phyloP scores from a whole-genome alignment of 2,888 invertebrate species.

The Caenorhabditis virilis region DNA sequence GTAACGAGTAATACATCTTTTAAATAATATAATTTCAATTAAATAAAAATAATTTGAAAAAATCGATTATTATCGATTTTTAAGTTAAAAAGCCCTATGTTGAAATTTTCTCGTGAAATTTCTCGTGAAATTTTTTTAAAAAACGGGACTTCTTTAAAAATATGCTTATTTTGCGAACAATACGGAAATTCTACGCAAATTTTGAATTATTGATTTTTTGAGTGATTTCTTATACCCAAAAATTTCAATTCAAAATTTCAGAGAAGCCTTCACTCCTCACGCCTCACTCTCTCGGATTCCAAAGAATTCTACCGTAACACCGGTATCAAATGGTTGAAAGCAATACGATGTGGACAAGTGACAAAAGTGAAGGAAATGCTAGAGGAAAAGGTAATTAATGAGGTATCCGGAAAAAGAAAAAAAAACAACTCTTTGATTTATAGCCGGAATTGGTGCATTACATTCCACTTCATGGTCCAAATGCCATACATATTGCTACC shows the following conservation, averaged over 20 bases:
- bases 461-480: slow-evolving; percentile 22
- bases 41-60: too few relatives aligned
- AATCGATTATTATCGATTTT: too few relatives aligned
- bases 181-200: too few relatives aligned
- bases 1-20: too few relatives aligned
- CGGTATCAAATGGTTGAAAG: slow-evolving; percentile 24
- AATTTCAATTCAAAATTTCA: slow-evolving; percentile 9
- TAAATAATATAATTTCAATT: too few relatives aligned
- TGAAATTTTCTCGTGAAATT: too few relatives aligned
- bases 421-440: slow-evolving; percentile 2
- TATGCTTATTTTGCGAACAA: too few relatives aligned
- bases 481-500: slow-evolving; percentile 22
- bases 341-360: slow-evolving; percentile 20
- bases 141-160: too few relatives aligned
- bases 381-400: slow-evolving; percentile 21
- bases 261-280: slow-evolving; percentile 33
- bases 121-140: too few relatives aligned
- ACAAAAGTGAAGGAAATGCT: slow-evolving; percentile 21
- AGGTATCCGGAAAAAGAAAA: background rate
- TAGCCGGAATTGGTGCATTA: slow-evolving; percentile 29
- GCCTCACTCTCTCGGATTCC: slow-evolving; percentile 19
- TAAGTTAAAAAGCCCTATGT: too few relatives aligned
- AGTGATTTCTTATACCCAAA: background rate
- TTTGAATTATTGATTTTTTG: too few relatives aligned
- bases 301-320: slow-evolving; percentile 22